Evolutionary conservation across 64 coral and sea anemone genomes (phyloP).

Genomic region (Dendrophyllia cribrosa): DNA sequence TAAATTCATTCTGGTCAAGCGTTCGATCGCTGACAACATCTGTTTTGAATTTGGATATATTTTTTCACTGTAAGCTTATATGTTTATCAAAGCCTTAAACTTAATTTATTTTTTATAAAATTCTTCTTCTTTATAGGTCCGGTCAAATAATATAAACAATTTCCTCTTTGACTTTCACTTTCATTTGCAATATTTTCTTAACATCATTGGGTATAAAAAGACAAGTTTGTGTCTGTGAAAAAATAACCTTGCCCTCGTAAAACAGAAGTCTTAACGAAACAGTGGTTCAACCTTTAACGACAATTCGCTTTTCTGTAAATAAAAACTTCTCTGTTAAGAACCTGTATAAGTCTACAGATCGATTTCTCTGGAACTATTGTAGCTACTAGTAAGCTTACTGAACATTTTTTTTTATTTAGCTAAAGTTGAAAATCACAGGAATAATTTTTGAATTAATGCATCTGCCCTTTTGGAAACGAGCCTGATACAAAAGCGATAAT

Average conservation of each 20-base stretch:
- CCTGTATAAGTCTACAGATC: neutral
- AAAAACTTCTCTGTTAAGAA: neutral
- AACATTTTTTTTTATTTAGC: neutral
- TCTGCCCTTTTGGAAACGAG: neutral
- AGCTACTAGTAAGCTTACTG: neutral
- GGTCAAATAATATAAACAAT: conserved; percentile 24
- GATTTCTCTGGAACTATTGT: neutral
- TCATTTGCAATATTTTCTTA: conserved; percentile 9
- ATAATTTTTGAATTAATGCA: neutral
- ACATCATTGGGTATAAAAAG: conserved; percentile 12
- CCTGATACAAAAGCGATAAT: conserved; percentile 4
- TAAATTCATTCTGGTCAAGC: conserved; percentile 35
- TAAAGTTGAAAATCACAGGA: neutral
- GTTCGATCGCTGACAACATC: conserved; percentile 16
- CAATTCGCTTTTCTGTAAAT: neutral
- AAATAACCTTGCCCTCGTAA: neutral
- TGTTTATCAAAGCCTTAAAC: neutral
- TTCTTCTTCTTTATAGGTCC: neutral
- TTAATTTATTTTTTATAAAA: neutral
- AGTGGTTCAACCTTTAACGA: neutral
- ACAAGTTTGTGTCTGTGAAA: neutral
- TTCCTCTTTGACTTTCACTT: neutral
- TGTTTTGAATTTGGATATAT: conserved; percentile 16
- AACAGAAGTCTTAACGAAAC: neutral
- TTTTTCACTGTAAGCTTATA: neutral